A percentile compares a stretch with the other conserved stretches of the same genome.
Conservation (phyloP, 2,113 vertebrate genomes). For the Centrocercus urophasianus region DNA sequence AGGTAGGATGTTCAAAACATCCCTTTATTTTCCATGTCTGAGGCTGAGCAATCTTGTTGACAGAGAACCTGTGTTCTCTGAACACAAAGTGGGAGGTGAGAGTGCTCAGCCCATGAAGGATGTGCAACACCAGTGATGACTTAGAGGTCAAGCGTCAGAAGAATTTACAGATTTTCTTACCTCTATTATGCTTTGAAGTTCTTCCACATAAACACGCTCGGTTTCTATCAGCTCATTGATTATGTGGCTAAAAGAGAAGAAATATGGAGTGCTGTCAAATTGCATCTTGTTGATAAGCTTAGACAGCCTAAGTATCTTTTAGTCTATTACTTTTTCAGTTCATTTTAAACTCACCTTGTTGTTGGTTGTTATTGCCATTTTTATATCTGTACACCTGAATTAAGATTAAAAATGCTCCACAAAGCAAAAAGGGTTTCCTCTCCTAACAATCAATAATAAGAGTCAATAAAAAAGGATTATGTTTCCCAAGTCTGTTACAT, state of each 20-base stretch:
- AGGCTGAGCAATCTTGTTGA: background rate
- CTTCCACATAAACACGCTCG: slow-evolving; percentile 93
- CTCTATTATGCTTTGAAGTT: slow-evolving; percentile 95
- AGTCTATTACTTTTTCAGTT: background rate
- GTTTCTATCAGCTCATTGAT: slow-evolving; percentile 94
- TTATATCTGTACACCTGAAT: background rate
- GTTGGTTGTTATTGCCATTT: background rate
- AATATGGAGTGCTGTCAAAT: background rate
- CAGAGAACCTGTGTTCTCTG: background rate
- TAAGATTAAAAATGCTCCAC: background rate
- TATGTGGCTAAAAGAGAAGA: slow-evolving; percentile 83
- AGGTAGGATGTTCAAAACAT: background rate
- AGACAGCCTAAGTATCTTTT: background rate
- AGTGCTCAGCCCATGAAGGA: background rate
- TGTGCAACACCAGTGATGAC: background rate
- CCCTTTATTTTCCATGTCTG: background rate
- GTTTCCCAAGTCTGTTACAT: background rate
- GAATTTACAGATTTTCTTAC: slow-evolving; percentile 71
- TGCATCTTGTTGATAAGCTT: background rate
- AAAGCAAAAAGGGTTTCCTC: background rate
- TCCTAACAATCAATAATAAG: background rate
- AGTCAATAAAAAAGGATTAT: background rate
- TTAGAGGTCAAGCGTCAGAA: background rate
- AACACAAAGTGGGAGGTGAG: background rate
- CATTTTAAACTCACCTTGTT: background rate